Evolutionary conservation across 2,113 vertebrate species (phyloP).

Genomic region (Corythoichthys haematopterus): DNA sequence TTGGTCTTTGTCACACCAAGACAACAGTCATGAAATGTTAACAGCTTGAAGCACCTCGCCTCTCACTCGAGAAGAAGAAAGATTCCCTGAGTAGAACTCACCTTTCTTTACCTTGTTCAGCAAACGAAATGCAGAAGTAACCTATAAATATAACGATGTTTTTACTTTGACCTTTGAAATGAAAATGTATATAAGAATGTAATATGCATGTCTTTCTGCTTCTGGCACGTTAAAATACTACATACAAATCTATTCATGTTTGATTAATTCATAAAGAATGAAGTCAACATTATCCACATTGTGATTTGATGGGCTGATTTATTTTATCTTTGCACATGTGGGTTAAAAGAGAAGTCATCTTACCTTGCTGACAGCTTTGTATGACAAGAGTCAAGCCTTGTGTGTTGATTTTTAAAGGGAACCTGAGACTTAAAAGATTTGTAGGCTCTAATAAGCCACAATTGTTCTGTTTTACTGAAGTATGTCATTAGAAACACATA

Average conservation of each 20-base stretch:
- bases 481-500: too few relatives aligned
- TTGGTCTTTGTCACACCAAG: constrained; percentile 53
- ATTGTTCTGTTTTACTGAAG: too few relatives aligned
- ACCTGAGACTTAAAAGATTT: too few relatives aligned
- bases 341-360: too few relatives aligned
- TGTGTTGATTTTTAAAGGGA: too few relatives aligned
- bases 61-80: constrained; percentile 7
- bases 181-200: background rate
- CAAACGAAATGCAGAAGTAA: constrained; percentile 20
- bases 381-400: too few relatives aligned
- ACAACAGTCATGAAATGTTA: constrained; percentile 61
- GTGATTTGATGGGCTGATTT: too few relatives aligned
- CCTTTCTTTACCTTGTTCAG: constrained; percentile 14
- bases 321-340: too few relatives aligned
- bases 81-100: constrained; percentile 31
- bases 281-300: background rate
- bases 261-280: too few relatives aligned
- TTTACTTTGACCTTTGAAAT: background rate
- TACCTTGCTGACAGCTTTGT: too few relatives aligned
- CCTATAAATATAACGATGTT: constrained; percentile 10
- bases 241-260: background rate
- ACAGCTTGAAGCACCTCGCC: constrained; percentile 35
- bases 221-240: background rate
- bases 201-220: background rate
- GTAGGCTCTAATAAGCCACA: too few relatives aligned